phyloP scores from a whole-genome alignment of 2,797 vertebrate genomes.

The Eremophila alpestris region DNA sequence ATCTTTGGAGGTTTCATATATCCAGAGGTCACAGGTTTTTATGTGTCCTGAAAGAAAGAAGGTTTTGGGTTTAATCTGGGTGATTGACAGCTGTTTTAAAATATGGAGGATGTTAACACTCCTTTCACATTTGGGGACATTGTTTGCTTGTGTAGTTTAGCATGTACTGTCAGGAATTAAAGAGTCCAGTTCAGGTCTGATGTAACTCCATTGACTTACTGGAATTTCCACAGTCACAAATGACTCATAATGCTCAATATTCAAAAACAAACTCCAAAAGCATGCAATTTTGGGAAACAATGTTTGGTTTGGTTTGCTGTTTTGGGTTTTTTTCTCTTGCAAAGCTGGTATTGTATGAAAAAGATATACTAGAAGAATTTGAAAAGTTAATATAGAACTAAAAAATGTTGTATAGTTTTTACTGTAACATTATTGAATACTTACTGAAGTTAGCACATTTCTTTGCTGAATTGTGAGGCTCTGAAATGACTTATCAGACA shows the following conservation, averaged over 20 bases:
- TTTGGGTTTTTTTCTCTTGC: background rate
- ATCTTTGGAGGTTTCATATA: background rate
- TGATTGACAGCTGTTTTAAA: background rate
- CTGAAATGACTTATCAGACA: background rate
- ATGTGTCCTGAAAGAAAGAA: background rate
- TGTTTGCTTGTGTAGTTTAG: background rate
- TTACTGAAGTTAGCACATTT: background rate
- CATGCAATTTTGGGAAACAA: background rate
- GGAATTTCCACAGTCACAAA: constrained; percentile 39
- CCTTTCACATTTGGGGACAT: background rate
- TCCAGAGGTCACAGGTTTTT: background rate
- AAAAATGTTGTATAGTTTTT: background rate
- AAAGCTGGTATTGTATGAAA: background rate
- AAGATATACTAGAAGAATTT: background rate
- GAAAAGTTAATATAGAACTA: background rate
- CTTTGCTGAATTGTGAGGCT: background rate
- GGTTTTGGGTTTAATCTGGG: background rate
- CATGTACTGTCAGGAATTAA: background rate
- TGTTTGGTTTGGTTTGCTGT: background rate
- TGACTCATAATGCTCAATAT: constrained; percentile 28
- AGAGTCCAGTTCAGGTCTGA: background rate
- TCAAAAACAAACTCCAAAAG: constrained; percentile 15
- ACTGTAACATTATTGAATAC: background rate
- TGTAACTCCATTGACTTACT: constrained; percentile 12
- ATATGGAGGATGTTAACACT: background rate